Evolutionary conservation across 2,888 invertebrate genomes (phyloP).

Genomic region (Papilio protenor): DNA sequence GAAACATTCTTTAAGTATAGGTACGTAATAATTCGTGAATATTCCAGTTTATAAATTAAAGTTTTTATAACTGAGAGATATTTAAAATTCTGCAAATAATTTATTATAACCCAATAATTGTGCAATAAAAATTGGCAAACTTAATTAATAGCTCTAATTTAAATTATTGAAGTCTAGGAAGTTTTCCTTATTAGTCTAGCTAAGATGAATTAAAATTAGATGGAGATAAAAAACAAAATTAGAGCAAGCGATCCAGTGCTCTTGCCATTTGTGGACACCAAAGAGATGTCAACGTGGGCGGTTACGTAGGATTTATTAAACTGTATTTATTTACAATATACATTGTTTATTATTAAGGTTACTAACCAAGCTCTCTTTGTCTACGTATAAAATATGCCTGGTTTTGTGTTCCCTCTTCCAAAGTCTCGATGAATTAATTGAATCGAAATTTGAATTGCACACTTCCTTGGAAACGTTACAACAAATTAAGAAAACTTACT

Average conservation of each 20-base stretch:
- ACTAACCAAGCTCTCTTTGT: background rate
- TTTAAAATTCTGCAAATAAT: no score
- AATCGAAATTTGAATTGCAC: no score
- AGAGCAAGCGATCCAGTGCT: conserved; percentile 1
- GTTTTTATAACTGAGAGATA: no score
- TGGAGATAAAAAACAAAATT: conserved; percentile 8
- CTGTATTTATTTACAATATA: conserved; percentile 2
- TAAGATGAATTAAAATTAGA: conserved; percentile 2
- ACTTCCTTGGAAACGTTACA: no score
- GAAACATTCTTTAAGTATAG: no score
- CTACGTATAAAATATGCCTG: background rate
- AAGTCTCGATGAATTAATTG: background rate
- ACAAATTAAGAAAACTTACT: no score
- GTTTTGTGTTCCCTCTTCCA: background rate
- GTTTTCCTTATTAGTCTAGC: background rate
- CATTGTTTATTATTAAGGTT: conserved; percentile 7
- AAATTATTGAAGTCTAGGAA: background rate
- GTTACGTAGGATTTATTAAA: conserved; percentile 9
- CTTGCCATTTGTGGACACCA: conserved; percentile 7
- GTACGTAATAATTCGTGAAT: no score
- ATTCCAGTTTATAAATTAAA: no score
- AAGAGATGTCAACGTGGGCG: background rate
- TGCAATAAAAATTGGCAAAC: background rate
- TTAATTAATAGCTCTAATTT: background rate
- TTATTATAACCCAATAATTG: background rate